Evolutionary conservation across 1,140 invertebrate genomes (phyloP), one percentile per base, ranked within the genome.

Genomic region (Leptinotarsa texana): DNA sequence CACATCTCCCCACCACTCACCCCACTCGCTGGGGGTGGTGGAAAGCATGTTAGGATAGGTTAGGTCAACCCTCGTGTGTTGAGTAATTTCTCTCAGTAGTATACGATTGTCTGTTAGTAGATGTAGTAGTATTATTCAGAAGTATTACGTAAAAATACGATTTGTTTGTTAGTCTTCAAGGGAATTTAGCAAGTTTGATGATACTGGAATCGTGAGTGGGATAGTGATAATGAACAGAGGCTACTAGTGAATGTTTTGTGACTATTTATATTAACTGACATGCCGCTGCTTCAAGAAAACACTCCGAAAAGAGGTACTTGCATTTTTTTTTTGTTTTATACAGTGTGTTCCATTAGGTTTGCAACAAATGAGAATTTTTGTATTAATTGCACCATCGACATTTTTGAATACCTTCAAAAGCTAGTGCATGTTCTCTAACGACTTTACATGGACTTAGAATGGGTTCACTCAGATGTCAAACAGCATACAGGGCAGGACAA

Each of bases 281-380:
- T 83, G 82, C 82, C 82, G 49, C 63, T 83, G 61, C 62, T 83
- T 63, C 81, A 83, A 79, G 80, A 83, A 79, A 79, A 63, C 33
- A 81, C 80, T 24, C 78, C 79, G 3, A 82, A 83, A 78, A 78
- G 80, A 80, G 81, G 82, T 83, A 73, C 76, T 42, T 11, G 8
- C 8, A 42, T 42, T 11, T 42, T 42, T 42, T 42, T 42, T 42
- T 42, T 42, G 33, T 42, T 11, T 42, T 42, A 3, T 42, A 42
- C 33, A 42, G 33, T 42, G 33, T 42, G 33, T 3, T 42, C 33
- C 8, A 42, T 42, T 42, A 3, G 8, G 8, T 42, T 11, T 42
- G 33, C 33, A 42, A 42, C 33, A 42, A 42, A 42, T 42, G 33
- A 8, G 33, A 11, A 42, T 42, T 42, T 11, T 42, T 42, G 33